These are phyloP conservation scores for Pachycephala philippinensis DNA, from an alignment of 2,113 vertebrate genomes.

Conservation along the genomic window DNA sequence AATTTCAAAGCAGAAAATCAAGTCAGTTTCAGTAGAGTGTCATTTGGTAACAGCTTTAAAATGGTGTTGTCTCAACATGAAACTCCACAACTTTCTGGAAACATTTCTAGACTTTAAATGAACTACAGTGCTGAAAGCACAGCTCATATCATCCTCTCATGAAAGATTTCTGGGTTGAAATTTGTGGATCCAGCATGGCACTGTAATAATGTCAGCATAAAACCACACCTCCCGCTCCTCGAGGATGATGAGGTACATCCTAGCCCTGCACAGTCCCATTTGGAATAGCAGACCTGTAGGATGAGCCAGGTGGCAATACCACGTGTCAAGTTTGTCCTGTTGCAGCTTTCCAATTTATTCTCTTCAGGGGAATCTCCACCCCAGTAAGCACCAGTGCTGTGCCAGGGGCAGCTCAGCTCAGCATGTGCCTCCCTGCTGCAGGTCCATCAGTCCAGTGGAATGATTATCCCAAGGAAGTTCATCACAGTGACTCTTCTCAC, in stretches of 20 bases:
- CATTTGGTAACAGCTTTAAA: neutral
- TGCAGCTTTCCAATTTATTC: neutral
- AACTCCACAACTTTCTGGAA: neutral
- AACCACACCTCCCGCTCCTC: neutral
- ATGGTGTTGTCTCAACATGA: neutral
- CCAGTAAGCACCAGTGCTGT: rapidly evolving
- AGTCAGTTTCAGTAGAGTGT: neutral
- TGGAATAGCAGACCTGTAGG: neutral
- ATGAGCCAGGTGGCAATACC: neutral
- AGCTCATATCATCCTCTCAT: neutral
- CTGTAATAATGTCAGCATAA: neutral
- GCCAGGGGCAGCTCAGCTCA: neutral
- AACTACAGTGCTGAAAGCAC: neutral
- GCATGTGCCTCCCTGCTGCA: neutral
- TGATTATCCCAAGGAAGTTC: rapidly evolving
- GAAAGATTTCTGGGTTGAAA: neutral
- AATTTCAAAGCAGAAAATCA: neutral
- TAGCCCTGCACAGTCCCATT: neutral
- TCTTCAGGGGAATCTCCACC: neutral
- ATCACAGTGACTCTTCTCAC: constrained; percentile 53
- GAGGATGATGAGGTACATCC: neutral
- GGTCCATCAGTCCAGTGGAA: neutral
- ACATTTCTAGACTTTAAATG: neutral
- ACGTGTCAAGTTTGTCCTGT: rapidly evolving
- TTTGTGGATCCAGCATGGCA: neutral